These are phyloP conservation scores for Sylvilagus bachmani DNA, from an alignment of 2,113 vertebrate genomes.

Conservation along the genomic window DNA sequence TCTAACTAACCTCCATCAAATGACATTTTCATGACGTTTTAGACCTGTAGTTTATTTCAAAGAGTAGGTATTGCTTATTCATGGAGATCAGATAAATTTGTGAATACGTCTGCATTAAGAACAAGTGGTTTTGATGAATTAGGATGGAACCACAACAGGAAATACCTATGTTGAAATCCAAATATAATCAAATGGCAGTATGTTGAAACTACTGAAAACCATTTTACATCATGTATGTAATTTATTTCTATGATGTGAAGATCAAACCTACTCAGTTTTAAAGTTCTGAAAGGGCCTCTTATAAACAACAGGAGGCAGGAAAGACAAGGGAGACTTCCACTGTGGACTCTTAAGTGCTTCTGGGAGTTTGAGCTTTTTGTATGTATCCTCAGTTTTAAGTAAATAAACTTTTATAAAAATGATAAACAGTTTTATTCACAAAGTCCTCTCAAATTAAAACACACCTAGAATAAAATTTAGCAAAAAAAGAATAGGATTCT, in stretches of 20 bases:
- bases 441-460: not conserved
- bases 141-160: not conserved
- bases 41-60: conserved; percentile 24
- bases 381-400: not conserved
- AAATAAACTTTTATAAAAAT: not conserved
- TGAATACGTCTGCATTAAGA: not conserved
- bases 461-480: not conserved
- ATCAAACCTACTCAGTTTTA: not conserved
- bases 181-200: not conserved
- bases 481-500: not conserved
- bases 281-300: not conserved
- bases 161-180: not conserved
- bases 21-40: conserved; percentile 17
- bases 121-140: not conserved
- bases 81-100: not conserved
- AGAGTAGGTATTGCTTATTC: not conserved
- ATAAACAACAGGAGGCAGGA: not conserved
- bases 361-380: not conserved
- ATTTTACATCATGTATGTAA: not conserved
- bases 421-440: not conserved
- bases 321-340: not conserved
- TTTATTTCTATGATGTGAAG: not conserved
- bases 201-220: not conserved
- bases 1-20: not conserved
- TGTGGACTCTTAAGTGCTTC: not conserved